Evolutionary conservation across 2,888 invertebrate species (phyloP), one percentile per base, ranked within the genome.

Genomic region (Heterodera filipjevi): DNA sequence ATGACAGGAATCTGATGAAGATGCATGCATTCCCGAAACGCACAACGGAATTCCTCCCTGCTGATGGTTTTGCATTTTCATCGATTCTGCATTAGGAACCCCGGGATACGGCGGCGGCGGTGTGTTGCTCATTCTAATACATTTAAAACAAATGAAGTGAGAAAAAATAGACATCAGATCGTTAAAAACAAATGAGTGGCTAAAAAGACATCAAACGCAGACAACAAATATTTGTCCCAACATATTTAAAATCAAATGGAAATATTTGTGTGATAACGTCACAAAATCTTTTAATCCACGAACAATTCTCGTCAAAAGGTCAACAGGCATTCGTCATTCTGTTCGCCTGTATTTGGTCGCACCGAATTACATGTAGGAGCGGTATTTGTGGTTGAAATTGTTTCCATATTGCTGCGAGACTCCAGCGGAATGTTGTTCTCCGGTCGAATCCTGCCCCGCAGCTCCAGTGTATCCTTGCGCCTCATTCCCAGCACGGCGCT

Each of bases 311-410:
- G 39, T 35, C 73, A 73, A 73, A 22, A 22, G 30, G 39, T 35
- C 73, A 73, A 73, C 44, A 35, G 49, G 35, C 33, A 49, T 39
- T 16, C 32, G 44, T 30, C 19, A 35, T 27, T 68, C 3, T 44
- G 22, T 73, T 39, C 3, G 53, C 49, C 74, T 46, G 35, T 22
- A 10, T 19, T 73, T 44, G 53, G 33, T 73, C 27, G 33, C 64
- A 27, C 44, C 74, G n/a, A 14, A 53, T 73, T 73, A 73, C 74
- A 73, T 73, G 64, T 73, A 73, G 33, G 74, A 46, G 44, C 74
- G 74, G 30, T 73, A 73, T n/a, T 53, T 73, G 35, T 53, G 30
- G 74, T 73, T 73, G 74, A 44, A 73, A 46, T 32, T 73, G 46
- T 49, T 73, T 19, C 53, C 74, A n/a, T 73, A 73, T 19, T 33